These are phyloP conservation scores for Sphaeridia pumilis DNA, from an alignment of 2,888 invertebrate species.

Conservation along the genomic window DNA sequence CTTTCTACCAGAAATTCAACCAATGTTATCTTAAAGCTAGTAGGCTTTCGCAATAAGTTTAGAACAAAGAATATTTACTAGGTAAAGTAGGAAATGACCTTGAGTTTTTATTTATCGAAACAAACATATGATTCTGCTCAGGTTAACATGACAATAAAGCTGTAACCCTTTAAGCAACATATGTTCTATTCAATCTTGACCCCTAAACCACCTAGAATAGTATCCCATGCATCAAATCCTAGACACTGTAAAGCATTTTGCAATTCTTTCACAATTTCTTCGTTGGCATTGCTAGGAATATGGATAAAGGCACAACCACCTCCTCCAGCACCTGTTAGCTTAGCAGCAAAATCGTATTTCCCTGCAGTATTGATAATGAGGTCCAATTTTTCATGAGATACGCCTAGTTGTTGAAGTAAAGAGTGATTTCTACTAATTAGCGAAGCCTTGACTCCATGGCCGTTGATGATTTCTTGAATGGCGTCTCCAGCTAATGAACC, in stretches of 20 bases:
- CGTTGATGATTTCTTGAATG: slow-evolving; percentile 40
- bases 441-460: slow-evolving; percentile 46
- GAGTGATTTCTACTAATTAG: slow-evolving; percentile 81
- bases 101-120: no score
- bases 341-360: slow-evolving; percentile 60
- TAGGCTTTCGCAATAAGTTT: slow-evolving; percentile 4
- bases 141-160: no score
- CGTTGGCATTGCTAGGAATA: slow-evolving; percentile 42
- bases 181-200: slow-evolving; percentile 1
- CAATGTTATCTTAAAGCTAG: slow-evolving; percentile 18
- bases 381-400: slow-evolving; percentile 78
- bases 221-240: slow-evolving; percentile 48
- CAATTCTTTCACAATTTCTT: slow-evolving; percentile 41
- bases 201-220: slow-evolving; percentile 51
- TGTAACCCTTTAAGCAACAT: no score
- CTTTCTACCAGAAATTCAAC: slow-evolving; percentile 27
- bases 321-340: slow-evolving; percentile 95
- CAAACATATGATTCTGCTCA: no score
- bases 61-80: no score
- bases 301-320: slow-evolving; percentile 75
- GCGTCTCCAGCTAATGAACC: slow-evolving; percentile 56
- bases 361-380: slow-evolving; percentile 57
- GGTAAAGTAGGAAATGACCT: no score
- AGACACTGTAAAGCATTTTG: slow-evolving; percentile 39
- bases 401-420: slow-evolving; percentile 65